Percentiles rank a stretch among this genome's conserved stretches.
Conservation (phyloP, 1,140 invertebrate genomes). For the Pseudomyrmex dendroicus region DNA sequence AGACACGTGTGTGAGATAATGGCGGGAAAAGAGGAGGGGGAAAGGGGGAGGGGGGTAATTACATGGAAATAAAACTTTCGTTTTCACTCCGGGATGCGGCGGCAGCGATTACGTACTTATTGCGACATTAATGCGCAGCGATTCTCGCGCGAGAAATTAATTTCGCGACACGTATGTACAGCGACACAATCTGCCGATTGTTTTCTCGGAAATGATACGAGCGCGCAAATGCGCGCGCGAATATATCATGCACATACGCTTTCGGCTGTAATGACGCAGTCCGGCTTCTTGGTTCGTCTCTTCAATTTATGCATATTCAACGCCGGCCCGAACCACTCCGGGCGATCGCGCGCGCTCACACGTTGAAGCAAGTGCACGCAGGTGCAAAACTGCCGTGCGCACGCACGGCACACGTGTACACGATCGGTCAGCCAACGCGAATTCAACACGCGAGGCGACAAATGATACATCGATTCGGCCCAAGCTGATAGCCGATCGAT, state of each 20-base stretch:
- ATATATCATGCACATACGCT: background rate
- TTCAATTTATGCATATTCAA: conserved; percentile 31
- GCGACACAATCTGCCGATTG: too few species aligned
- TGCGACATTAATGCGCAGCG: background rate
- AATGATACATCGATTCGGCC: conserved; percentile 46
- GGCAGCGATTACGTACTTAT: background rate
- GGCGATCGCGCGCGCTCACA: conserved; percentile 3
- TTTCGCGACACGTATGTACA: too few species aligned
- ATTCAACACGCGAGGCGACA: conserved; percentile 44
- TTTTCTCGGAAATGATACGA: background rate
- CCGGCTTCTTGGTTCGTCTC: background rate
- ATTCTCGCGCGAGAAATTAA: background rate
- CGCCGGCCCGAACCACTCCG: background rate
- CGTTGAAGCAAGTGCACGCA: conserved; percentile 18
- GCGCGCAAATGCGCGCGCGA: background rate
- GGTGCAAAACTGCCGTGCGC: conserved; percentile 27
- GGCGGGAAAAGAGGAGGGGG: background rate
- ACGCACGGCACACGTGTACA: conserved; percentile 7
- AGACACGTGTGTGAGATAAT: conserved; percentile 36
- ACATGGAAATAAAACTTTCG: conserved; percentile 37
- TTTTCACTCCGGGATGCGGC: conserved; percentile 11
- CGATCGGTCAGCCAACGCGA: conserved; percentile 25
- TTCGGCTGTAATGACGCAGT: background rate
- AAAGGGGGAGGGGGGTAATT: background rate
- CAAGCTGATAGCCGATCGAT: conserved; percentile 36